Conservation (phyloP, 2,888 invertebrate genomes). For the Charanyca ferruginea region DNA sequence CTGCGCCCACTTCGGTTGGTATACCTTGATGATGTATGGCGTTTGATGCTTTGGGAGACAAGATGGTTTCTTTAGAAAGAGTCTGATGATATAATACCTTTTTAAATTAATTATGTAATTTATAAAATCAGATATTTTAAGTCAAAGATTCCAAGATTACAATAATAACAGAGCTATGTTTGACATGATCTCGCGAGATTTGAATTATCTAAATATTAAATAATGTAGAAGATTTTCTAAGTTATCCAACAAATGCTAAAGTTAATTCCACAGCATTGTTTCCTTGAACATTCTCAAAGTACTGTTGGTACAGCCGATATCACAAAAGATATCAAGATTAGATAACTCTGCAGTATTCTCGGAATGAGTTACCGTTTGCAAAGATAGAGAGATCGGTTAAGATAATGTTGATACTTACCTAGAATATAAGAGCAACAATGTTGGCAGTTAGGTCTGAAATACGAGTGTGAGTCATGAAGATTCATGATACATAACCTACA, state of each 20-base stretch:
- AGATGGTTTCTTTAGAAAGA: slow-evolving; percentile 1
- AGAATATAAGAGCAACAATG: slow-evolving; percentile 19
- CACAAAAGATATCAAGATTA: slow-evolving; percentile 41
- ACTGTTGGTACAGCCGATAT: slow-evolving; percentile 6
- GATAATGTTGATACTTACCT: slow-evolving; percentile 39
- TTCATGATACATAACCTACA: neutral
- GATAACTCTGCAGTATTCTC: slow-evolving; percentile 42
- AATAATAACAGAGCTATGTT: too few relatives aligned
- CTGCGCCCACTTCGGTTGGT: slow-evolving; percentile 5
- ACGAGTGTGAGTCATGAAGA: slow-evolving; percentile 38
- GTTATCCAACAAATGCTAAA: neutral
- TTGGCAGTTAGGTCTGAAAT: slow-evolving; percentile 1
- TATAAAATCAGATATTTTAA: too few relatives aligned
- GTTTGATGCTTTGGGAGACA: slow-evolving; percentile 1
- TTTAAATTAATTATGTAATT: neutral
- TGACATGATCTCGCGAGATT: neutral
- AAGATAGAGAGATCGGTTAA: slow-evolving; percentile 35
- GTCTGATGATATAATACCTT: slow-evolving; percentile 6
- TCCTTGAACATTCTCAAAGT: slow-evolving; percentile 13
- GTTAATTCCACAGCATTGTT: neutral
- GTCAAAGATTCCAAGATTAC: too few relatives aligned
- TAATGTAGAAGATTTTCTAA: too few relatives aligned
- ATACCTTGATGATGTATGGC: slow-evolving; percentile 4
- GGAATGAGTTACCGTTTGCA: slow-evolving; percentile 25
- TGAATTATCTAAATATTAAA: too few relatives aligned